These are phyloP conservation scores for Hemithea aestivaria DNA, from an alignment of 2,888 invertebrate genomes.

Conservation along the genomic window DNA sequence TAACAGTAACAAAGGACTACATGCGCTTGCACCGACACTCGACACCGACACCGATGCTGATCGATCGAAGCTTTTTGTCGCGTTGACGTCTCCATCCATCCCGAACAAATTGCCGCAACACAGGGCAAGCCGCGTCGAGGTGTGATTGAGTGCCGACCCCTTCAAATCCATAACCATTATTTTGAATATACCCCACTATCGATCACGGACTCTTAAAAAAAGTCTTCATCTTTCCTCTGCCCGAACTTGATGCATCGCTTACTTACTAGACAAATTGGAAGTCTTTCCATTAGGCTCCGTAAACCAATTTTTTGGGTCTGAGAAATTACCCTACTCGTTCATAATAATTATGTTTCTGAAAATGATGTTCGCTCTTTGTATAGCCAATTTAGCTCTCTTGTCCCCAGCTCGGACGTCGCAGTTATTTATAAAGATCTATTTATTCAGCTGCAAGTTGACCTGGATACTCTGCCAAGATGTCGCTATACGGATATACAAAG, in stretches of 20 bases:
- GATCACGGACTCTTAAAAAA: constrained; percentile 55
- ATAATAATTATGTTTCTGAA: constrained; percentile 14
- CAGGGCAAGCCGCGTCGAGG: constrained; percentile 49
- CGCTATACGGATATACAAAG: constrained; percentile 26
- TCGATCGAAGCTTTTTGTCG: constrained; percentile 75
- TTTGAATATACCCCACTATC: constrained; percentile 67
- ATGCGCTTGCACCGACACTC: constrained; percentile 50
- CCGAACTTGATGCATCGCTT: constrained; percentile 38
- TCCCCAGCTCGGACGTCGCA: constrained; percentile 36
- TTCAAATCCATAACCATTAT: constrained; percentile 52
- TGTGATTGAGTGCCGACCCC: constrained; percentile 61
- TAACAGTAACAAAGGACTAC: constrained; percentile 12
- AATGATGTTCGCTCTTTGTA: constrained; percentile 19
- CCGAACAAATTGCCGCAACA: constrained; percentile 66
- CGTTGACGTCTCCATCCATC: constrained; percentile 74
- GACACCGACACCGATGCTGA: constrained; percentile 42
- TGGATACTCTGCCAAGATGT: constrained; percentile 62
- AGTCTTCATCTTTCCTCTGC: constrained; percentile 42
- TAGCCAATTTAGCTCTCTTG: constrained; percentile 51
- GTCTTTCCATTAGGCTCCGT: constrained; percentile 13
- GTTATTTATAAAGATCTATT: constrained; percentile 73
- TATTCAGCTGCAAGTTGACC: constrained; percentile 71
- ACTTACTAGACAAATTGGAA: constrained; percentile 18
- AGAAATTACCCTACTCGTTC: constrained; percentile 20
- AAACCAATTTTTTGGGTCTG: constrained; percentile 38